A percentile compares a stretch with the other conserved stretches of the same genome.
Conservation (phyloP, 2,797 vertebrate genomes). For the Siniperca scherzeri region DNA sequence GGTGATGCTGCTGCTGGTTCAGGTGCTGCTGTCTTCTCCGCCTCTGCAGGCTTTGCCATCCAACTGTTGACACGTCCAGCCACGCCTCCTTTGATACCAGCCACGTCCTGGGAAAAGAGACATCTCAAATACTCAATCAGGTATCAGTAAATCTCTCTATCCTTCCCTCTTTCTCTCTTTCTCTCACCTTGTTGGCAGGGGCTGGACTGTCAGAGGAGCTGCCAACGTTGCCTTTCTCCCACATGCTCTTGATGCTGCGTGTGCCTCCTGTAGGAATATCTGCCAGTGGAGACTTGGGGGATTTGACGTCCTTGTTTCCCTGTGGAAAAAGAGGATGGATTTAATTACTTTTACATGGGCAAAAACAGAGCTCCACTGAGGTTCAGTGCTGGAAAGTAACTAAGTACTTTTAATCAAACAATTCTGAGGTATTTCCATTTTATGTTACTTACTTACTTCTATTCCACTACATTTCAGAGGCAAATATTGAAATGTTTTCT, state of each 20-base stretch:
- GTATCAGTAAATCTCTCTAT: background rate
- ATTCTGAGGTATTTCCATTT: background rate
- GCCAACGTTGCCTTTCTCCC: constrained; percentile 94
- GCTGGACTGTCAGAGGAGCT: constrained; percentile 85
- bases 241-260: constrained; percentile 97
- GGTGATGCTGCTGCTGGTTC: constrained; percentile 48
- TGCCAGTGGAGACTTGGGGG: constrained; percentile 86
- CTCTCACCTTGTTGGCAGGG: constrained; percentile 89
- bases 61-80: constrained; percentile 92
- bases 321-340: constrained; percentile 66
- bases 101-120: constrained; percentile 86
- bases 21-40: constrained; percentile 65
- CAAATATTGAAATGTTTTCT: background rate
- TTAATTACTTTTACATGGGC: background rate
- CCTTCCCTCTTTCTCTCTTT: background rate
- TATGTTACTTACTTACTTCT: background rate
- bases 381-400: background rate
- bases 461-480: background rate
- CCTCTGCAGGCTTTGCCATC: constrained; percentile 87
- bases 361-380: background rate
- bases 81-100: constrained; percentile 90
- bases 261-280: constrained; percentile 92
- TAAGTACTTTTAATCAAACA: background rate
- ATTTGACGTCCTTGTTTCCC: constrained; percentile 90
- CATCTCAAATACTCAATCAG: background rate